A percentile compares a stretch with the other conserved stretches of the same genome.
These are phyloP conservation scores for Eristalis intricaria DNA, from an alignment of 2,888 invertebrate species.

Conservation along the genomic window DNA sequence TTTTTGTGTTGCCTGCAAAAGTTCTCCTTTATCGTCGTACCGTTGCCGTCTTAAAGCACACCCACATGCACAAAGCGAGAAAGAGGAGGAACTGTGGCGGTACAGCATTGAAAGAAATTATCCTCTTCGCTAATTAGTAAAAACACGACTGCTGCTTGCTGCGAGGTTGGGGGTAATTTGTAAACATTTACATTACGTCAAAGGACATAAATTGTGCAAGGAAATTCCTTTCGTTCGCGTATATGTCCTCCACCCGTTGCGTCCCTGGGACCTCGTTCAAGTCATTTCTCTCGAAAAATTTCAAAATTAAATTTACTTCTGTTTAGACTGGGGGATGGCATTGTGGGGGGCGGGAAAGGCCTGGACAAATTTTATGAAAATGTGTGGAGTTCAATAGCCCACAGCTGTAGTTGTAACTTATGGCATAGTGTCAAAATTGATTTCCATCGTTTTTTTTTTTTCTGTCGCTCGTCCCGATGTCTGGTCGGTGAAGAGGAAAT, in stretches of 20 bases:
- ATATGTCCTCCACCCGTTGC: background rate
- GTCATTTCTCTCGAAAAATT: constrained; percentile 48
- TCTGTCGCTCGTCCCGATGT: background rate
- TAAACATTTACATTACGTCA: constrained; percentile 69
- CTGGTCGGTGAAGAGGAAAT: constrained; percentile 1
- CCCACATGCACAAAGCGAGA: background rate
- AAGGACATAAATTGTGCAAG: constrained; percentile 61
- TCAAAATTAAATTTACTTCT: constrained; percentile 55
- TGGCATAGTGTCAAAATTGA: constrained; percentile 55
- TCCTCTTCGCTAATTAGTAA: constrained; percentile 68
- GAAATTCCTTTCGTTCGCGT: constrained; percentile 10
- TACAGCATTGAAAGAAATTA: constrained; percentile 56
- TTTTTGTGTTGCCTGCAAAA: background rate
- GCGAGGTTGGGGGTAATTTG: constrained; percentile 4
- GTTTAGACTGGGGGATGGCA: background rate
- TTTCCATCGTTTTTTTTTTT: constrained; percentile 5
- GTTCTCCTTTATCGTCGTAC: constrained; percentile 47
- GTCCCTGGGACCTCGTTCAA: constrained; percentile 1
- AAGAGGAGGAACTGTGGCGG: constrained; percentile 21
- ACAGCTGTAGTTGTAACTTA: constrained; percentile 24
- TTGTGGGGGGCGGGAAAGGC: background rate
- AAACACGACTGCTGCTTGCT: constrained; percentile 39
- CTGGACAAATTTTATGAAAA: constrained; percentile 31
- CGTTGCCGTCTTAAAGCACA: constrained; percentile 39
- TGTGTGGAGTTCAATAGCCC: constrained; percentile 43